Conservation (phyloP, 92 coral and sea anemone species). For the Montipora capitata region DNA sequence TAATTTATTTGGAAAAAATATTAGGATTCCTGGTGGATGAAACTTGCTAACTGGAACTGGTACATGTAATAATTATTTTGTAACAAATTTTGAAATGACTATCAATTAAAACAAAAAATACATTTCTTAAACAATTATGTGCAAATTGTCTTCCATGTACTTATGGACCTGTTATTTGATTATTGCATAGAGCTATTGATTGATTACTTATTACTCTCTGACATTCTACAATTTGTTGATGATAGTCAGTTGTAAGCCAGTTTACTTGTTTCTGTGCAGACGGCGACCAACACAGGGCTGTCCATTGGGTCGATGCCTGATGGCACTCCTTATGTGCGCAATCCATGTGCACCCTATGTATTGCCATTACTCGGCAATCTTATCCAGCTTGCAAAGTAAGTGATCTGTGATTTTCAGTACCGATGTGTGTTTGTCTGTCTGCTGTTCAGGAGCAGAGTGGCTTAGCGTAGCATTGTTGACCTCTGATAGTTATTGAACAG, state of each 20-base stretch:
- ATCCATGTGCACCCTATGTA: constrained; percentile 80
- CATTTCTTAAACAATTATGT: no score
- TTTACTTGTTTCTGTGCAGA: constrained; percentile 73
- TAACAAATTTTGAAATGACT: no score
- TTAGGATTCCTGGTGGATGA: no score
- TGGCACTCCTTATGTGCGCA: constrained; percentile 85
- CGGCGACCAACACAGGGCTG: constrained; percentile 82
- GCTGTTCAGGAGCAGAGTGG: not conserved
- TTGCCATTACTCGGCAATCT: constrained; percentile 85
- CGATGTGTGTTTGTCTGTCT: not conserved
- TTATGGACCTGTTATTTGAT: not conserved
- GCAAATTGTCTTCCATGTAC: not conserved
- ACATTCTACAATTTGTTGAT: not conserved
- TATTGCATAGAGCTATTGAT: no score
- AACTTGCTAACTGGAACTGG: no score
- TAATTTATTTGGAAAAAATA: no score
- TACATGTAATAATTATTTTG: no score
- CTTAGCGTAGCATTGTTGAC: not conserved
- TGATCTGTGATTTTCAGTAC: constrained; percentile 6
- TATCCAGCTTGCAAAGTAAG: constrained; percentile 85
- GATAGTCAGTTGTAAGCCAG: constrained; percentile 32
- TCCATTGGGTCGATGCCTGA: constrained; percentile 97
- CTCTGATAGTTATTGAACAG: no score
- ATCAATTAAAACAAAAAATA: no score
- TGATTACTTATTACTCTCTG: not conserved